Conservation (phyloP, 2,888 invertebrate genomes). For the Nymphalis c-album region DNA sequence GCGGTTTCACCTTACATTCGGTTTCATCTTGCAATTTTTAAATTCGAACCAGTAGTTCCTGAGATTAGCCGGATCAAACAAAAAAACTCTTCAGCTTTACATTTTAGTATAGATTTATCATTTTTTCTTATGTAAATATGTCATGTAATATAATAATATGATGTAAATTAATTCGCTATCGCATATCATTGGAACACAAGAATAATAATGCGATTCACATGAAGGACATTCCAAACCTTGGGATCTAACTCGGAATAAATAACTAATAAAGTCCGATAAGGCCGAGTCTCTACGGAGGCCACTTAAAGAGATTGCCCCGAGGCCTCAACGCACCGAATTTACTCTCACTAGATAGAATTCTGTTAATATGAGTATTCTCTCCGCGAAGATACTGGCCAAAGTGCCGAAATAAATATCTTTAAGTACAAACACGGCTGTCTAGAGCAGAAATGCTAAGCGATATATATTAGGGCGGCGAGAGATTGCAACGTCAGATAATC, state of each 20-base stretch:
- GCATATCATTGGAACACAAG: conserved; percentile 24
- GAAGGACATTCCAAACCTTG: conserved; percentile 54
- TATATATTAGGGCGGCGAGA: conserved; percentile 38
- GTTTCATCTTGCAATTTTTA: no score
- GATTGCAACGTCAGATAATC: conserved; percentile 36
- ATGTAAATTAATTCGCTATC: conserved; percentile 25
- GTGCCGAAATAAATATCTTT: conserved; percentile 68
- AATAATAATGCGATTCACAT: conserved; percentile 64
- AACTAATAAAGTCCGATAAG: conserved; percentile 75
- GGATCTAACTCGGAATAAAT: conserved; percentile 63
- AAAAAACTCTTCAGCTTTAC: no score
- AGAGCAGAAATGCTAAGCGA: conserved; percentile 42
- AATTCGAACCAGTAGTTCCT: no score
- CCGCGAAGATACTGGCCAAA: conserved; percentile 55
- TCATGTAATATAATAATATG: conserved; percentile 16
- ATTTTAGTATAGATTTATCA: no score
- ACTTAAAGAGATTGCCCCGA: conserved; percentile 75
- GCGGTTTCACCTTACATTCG: no score
- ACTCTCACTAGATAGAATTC: conserved; percentile 59
- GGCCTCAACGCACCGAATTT: conserved; percentile 56
- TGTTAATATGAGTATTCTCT: conserved; percentile 68
- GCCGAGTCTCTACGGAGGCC: conserved; percentile 55
- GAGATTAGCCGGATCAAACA: no score
- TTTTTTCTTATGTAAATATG: no score
- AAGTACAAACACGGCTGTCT: conserved; percentile 51